Base-by-base conservation (phyloP, 2,888 invertebrate genomes). In the Microplitis deprimator region DNA sequence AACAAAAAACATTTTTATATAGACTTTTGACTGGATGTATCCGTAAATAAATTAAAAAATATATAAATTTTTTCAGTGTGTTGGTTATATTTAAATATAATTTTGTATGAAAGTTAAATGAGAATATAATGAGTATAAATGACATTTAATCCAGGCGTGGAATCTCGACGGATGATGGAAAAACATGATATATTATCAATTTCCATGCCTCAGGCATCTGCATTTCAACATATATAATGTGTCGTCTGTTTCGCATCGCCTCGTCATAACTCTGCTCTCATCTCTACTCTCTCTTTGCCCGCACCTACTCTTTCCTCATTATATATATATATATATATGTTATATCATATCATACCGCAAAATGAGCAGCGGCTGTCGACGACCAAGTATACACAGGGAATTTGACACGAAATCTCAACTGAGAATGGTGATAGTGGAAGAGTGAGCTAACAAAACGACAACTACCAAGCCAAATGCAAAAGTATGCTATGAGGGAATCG, bases 101-200 rank as follows among this genome's bases (percentile, higher is more conserved):
- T 7, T 20, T 20, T 29, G 8, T 10, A 38, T 13, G 20, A 29
- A 65, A 65, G 20, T 65, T 38, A 29, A 65, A 65, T 13, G 65
- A 65, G 65, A 65, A 65, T 65, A 10, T 65, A 65, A 65, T 38
- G 65, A 65, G 29, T 41, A 70, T 70, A 59, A 70, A 70, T 41
- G 70, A 41, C 41, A 70, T 70, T 70, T 70, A 70, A 70, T 29
- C 59, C 41, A 59, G 60, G 50, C 50, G 3, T 50, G 50, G 50
- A 50, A 60, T 50, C 70, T 50, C 20, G 70, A 17, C 50, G 59
- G 70, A 8, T 50, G 59, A 50, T 50, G 13, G 50, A 70, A 50
- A 70, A 70, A 68, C 68, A 68, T 68, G 16, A 40, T 41, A 68
- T 70, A 70, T 70, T 70, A 70, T 70, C 70, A 70, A 70, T 70